A percentile compares a stretch with the other conserved stretches of the same genome.
Conservation (phyloP, 2,797 vertebrate genomes). For the Crocidura indochinensis region DNA sequence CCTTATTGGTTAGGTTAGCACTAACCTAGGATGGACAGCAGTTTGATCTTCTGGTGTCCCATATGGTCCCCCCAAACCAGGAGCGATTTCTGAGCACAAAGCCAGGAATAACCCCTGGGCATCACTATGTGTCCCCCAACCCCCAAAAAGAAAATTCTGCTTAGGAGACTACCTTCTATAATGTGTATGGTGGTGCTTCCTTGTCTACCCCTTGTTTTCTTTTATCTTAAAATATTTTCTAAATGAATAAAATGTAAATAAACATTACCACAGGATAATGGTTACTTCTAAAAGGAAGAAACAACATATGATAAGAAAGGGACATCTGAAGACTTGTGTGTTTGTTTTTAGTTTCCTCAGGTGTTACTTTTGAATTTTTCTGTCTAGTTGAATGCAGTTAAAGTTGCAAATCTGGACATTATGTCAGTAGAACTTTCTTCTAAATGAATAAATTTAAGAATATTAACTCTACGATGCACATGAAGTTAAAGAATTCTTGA, state of each 20-base stretch:
- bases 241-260: too few species aligned
- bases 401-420: not conserved
- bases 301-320: not conserved
- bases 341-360: not conserved
- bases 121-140: too few species aligned
- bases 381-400: not conserved
- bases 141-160: not conserved
- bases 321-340: not conserved
- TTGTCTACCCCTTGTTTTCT: too few species aligned
- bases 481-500: not conserved
- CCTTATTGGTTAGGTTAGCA: too few species aligned
- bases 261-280: not conserved
- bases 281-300: not conserved
- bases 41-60: too few species aligned
- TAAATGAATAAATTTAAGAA: not conserved
- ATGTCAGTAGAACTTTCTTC: not conserved
- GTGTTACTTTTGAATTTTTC: slow-evolving; percentile 49
- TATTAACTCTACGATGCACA: not conserved
- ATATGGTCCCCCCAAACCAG: too few species aligned
- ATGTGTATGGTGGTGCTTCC: too few species aligned
- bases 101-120: too few species aligned
- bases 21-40: too few species aligned
- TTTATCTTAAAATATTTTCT: too few species aligned
- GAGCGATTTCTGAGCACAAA: too few species aligned
- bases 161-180: too few species aligned